Evolutionary conservation across 2,888 invertebrate species (phyloP), one percentile per base, ranked within the genome.

Genomic region (Pyrochroa serraticornis): DNA sequence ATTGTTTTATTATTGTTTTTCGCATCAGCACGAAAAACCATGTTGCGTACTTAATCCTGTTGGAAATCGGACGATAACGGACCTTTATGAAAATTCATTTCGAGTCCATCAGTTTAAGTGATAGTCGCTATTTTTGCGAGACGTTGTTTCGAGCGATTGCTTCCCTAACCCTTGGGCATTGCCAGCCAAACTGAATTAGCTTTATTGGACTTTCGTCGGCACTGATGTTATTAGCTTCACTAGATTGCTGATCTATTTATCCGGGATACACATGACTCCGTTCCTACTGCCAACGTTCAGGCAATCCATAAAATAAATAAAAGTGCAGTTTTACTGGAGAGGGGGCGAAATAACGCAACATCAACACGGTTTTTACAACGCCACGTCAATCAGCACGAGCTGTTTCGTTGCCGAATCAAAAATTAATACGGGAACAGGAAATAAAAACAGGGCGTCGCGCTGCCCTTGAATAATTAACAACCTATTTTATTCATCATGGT

Each of bases 221-320:
- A 69, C 73, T 73, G 74, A 75, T 75, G 71, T 74, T 73, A 74
- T 76, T 75, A 76, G 72, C 73, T 72, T 66, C 71, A 72, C 71
- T 74, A 75, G 74, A 76, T 75, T 76, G 73, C 74, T 75, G 75
- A 76, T 76, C 74, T 74, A 74, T 75, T 76, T 76, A 76, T 72
- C 72, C 65, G 67, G 69, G 71, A 72, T 71, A 72, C 68, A 73
- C 73, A 70, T 68, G 66, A 66, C 60, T 56, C 49, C 56, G 50
- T 48, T 45, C 47, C 37, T 50, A 35, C 52, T 51, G 32, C 43
- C 45, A 35, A 7, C 9, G 34, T 45, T 22, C 42, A 49, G 14
- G 39, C 36, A 45, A 45, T 44, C 14, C 49, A 49, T 51, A 58
- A 49, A 39, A 58, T 50, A 42, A 42, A 42, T 42, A 43, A 43